Base-by-base conservation (phyloP, 2,888 invertebrate species). In the Hydroisotoma schaefferi region DNA sequence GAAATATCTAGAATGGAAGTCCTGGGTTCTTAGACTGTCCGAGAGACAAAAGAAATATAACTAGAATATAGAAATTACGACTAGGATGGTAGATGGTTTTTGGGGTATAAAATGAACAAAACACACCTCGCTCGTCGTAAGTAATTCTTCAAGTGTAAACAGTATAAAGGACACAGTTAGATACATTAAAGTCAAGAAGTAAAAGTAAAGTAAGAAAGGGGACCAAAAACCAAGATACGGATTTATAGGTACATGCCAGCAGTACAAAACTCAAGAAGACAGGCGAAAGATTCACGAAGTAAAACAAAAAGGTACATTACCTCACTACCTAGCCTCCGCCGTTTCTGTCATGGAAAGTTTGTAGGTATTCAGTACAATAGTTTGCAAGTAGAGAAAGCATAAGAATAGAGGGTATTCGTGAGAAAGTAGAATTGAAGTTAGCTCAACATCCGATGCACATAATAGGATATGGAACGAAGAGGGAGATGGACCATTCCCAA, bases 401-500 rank as follows among this genome's bases (percentile, higher is more conserved):
- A 20, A 8, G n/a, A 8, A n/a, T n/a, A n/a, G n/a, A n/a, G 18
- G 28, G 52, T 38, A 52, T 37, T 22, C 15, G 15, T 43, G 8
- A 22, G 55, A 54, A 49, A 55, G 47, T 48, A 51, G n/a, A 55
- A 26, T 25, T 29, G 37, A 44, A 57, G 48, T 51, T 55, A 49
- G 44, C 38, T 46, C 52, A 51, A 37, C 28, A 38, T 8, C 15
- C 33, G 8, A 33, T 33, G 33, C n/a, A n/a, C n/a, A n/a, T n/a
- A n/a, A n/a, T n/a, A n/a, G n/a, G n/a, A n/a, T n/a, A n/a, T n/a
- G n/a, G n/a, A 33, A 33, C 8, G 33, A 33, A 48, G 38, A 33
- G 38, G 3, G 12, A 54, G 59, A 59, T 52, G 62, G 57, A 57
- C 63, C 61, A 64, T 55, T 68, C 72, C 69, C 70, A 40, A 52